Evolutionary conservation across 2,797 vertebrate species (phyloP).

Genomic region (Simalia tracyae): DNA sequence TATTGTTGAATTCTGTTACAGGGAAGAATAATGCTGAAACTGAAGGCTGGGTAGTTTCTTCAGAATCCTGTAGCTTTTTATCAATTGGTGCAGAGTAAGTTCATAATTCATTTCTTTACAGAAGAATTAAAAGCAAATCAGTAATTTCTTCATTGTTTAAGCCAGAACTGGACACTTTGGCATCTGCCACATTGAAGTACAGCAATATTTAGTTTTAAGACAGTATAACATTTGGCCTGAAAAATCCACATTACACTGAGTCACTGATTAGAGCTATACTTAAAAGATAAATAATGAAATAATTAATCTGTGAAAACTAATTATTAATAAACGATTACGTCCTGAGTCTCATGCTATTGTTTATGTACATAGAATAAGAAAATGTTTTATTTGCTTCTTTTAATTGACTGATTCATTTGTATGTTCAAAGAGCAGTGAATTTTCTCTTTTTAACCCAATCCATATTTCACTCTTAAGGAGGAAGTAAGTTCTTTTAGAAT

Average conservation of each 20-base stretch:
- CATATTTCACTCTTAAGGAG: neutral
- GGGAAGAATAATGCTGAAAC: slow-evolving; percentile 84
- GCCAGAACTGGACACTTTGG: neutral
- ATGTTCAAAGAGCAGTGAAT: neutral
- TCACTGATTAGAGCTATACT: neutral
- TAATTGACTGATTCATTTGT: neutral
- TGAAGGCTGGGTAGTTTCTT: slow-evolving; percentile 98
- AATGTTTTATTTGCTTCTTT: too few species aligned
- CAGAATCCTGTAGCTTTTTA: slow-evolving; percentile 98
- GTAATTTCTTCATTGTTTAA: neutral
- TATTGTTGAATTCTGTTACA: slow-evolving; percentile 63
- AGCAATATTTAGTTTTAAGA: neutral
- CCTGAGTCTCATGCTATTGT: neutral
- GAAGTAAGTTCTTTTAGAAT: neutral
- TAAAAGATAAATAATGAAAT: neutral
- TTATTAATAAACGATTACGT: neutral
- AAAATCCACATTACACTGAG: neutral
- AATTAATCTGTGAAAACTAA: neutral
- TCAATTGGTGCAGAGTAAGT: slow-evolving; percentile 95
- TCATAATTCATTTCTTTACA: slow-evolving; percentile 18
- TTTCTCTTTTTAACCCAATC: neutral
- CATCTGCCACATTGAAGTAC: neutral
- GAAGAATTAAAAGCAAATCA: neutral
- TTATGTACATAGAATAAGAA: neutral
- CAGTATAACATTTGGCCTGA: neutral